phyloP scores from a whole-genome alignment of 2,113 vertebrate genomes.

The Trochalopteron elliotii region DNA sequence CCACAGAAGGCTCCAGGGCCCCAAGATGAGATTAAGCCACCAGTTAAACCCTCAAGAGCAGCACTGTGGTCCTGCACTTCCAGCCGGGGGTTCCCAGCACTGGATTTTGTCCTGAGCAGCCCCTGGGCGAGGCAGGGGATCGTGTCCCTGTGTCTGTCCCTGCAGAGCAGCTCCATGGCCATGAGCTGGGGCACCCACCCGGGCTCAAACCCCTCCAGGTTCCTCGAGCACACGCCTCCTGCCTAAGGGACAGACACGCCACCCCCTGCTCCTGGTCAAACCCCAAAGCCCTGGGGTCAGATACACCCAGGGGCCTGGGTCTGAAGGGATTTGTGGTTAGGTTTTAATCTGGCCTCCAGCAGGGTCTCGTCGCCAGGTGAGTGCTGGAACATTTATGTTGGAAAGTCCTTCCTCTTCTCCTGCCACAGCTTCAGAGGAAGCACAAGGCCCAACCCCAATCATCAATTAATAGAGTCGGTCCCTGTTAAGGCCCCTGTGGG shows the following conservation, averaged over 20 bases:
- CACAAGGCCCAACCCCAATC: not conserved
- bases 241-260: not conserved
- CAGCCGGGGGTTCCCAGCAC: fast-evolving
- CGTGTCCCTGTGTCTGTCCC: fast-evolving
- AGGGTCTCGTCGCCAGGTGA: fast-evolving
- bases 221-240: not conserved
- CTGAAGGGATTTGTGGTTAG: not conserved
- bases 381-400: fast-evolving
- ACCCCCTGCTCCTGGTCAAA: not conserved
- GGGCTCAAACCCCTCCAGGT: fast-evolving
- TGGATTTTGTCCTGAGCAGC: fast-evolving
- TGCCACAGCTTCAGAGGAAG: not conserved
- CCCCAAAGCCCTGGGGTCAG: not conserved
- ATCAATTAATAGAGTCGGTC: not conserved
- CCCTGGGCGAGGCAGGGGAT: fast-evolving
- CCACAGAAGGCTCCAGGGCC: not conserved
- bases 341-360: fast-evolving
- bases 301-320: not conserved
- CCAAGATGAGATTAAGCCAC: not conserved
- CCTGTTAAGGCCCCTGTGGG: too few species aligned
- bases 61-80: not conserved
- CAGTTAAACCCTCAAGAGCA: not conserved
- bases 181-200: fast-evolving
- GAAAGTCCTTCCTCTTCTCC: not conserved
- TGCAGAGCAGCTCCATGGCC: fast-evolving